Percentiles rank a stretch among this genome's conserved stretches.
Evolutionary conservation across 2,113 vertebrate genomes (phyloP).

Genomic region (Protobothrops flavoviridis): DNA sequence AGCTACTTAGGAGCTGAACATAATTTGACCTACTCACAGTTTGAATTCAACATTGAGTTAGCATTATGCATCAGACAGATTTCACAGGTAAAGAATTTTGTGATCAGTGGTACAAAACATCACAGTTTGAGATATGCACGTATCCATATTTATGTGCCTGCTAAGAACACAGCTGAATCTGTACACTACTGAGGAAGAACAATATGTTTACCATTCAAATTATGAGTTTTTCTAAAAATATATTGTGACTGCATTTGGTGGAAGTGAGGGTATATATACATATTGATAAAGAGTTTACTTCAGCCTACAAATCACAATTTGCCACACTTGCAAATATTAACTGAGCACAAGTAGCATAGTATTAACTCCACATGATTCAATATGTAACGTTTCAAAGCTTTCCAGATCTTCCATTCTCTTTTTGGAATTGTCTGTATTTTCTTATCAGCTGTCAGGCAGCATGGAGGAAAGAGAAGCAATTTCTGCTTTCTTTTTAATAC

Average conservation of each 20-base stretch:
- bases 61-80: not conserved
- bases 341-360: not conserved
- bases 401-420: constrained; percentile 20
- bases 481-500: constrained; percentile 27
- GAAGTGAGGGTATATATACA: not conserved
- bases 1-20: not conserved
- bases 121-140: not conserved
- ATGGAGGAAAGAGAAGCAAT: not conserved
- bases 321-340: not conserved
- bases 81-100: not conserved
- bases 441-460: constrained; percentile 4
- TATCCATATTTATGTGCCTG: not conserved
- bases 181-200: not conserved
- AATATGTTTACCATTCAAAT: not conserved
- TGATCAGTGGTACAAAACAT: not conserved
- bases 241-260: not conserved
- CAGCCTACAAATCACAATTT: not conserved
- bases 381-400: not conserved
- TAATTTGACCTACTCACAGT: not conserved
- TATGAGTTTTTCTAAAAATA: not conserved
- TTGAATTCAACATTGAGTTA: not conserved
- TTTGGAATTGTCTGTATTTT: constrained; percentile 4
- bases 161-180: not conserved
- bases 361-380: not conserved
- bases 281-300: not conserved